A percentile compares a stretch with the other conserved stretches of the same genome.
Evolutionary conservation across 2,888 invertebrate genomes (phyloP).

Genomic region (Nemurella pictetii): DNA sequence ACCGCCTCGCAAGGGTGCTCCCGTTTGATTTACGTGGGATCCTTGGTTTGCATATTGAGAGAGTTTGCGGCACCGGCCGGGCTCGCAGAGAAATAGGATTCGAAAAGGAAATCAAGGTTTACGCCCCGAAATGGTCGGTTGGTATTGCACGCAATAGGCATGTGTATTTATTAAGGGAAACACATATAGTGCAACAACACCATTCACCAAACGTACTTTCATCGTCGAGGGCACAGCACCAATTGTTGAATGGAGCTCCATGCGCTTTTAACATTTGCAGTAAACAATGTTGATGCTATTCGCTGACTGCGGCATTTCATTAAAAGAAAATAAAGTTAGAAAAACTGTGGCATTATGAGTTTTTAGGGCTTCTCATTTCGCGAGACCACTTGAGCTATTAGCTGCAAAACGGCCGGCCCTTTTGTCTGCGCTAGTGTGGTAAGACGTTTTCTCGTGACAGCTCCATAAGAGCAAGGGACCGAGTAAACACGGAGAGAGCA

Average conservation of each 20-base stretch:
- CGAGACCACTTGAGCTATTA: not conserved
- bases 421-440: not conserved
- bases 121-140: not conserved
- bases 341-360: not conserved
- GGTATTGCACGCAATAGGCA: not conserved
- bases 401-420: not conserved
- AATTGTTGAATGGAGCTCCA: not conserved
- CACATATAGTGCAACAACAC: not conserved
- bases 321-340: not conserved
- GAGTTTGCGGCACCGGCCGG: conserved; percentile 4
- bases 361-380: not conserved
- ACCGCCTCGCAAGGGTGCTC: not conserved
- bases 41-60: conserved; percentile 15
- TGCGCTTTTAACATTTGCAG: not conserved
- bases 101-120: not conserved
- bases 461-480: not conserved
- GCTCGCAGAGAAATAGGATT: not conserved
- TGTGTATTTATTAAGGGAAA: not conserved
- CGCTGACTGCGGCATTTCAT: not conserved
- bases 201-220: not conserved
- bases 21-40: conserved; percentile 9
- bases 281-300: not conserved
- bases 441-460: not conserved
- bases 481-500: not conserved
- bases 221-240: not conserved